Conservation (phyloP, 2,888 invertebrate species). For the Acleris holmiana region DNA sequence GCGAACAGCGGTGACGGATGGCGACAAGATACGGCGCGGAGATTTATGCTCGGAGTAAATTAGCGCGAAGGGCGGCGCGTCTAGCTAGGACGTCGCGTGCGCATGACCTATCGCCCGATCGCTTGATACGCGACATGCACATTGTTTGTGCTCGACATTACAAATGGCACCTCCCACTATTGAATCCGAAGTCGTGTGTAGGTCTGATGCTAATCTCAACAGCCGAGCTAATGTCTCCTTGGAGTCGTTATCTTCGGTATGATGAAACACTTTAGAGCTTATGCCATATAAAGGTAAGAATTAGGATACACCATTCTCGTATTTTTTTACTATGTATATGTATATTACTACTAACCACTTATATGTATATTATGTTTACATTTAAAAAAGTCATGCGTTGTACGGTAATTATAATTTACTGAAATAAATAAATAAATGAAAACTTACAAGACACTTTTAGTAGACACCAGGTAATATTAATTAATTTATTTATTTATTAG, state of each 20-base stretch:
- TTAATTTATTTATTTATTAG: too few relatives aligned
- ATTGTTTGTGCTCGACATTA: conserved; percentile 59
- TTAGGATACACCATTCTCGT: too few relatives aligned
- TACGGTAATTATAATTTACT: too few relatives aligned
- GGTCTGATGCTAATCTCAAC: conserved; percentile 52
- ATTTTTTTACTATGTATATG: too few relatives aligned
- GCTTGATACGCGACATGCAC: conserved; percentile 60
- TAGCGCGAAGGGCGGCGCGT: conserved; percentile 65
- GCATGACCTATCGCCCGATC: conserved; percentile 62
- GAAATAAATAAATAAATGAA: too few relatives aligned
- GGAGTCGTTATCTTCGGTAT: conserved; percentile 26
- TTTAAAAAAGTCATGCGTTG: too few relatives aligned
- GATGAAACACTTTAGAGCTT: conserved; percentile 17
- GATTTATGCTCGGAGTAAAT: conserved; percentile 62
- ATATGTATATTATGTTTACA: too few relatives aligned
- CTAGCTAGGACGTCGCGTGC: conserved; percentile 51
- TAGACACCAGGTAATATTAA: too few relatives aligned
- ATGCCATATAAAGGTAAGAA: background rate
- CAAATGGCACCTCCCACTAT: conserved; percentile 70
- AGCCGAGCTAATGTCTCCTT: conserved; percentile 28
- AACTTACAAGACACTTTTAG: too few relatives aligned
- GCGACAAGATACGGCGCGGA: conserved; percentile 57
- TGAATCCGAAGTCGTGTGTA: conserved; percentile 50
- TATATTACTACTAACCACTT: too few relatives aligned
- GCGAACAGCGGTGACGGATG: conserved; percentile 66